Evolutionary conservation across 2,888 invertebrate genomes (phyloP).

Genomic region (Hypolimnas misippus): DNA sequence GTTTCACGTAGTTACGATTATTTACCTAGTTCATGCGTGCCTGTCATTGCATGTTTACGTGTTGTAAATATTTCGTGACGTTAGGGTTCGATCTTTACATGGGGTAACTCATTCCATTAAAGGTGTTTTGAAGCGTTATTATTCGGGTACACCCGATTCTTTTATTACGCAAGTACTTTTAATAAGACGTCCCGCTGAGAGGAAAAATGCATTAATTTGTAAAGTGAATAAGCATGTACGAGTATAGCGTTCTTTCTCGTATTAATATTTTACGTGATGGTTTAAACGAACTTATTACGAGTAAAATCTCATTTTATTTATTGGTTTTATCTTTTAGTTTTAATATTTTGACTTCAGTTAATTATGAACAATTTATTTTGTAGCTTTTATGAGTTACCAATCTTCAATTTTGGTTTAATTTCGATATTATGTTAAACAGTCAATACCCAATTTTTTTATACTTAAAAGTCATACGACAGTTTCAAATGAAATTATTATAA

Average conservation of each 20-base stretch:
- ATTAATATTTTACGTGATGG: neutral
- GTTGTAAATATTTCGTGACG: constrained; percentile 65
- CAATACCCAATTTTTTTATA: neutral
- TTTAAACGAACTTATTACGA: neutral
- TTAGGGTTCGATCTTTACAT: constrained; percentile 53
- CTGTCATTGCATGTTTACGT: constrained; percentile 63
- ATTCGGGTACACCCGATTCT: constrained; percentile 14
- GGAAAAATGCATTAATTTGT: constrained; percentile 10
- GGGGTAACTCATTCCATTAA: constrained; percentile 52
- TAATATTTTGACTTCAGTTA: neutral
- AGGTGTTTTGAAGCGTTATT: constrained; percentile 58
- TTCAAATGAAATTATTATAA: neutral
- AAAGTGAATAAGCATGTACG: neutral
- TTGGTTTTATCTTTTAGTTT: neutral
- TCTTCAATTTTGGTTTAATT: neutral
- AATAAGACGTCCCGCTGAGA: constrained; percentile 23
- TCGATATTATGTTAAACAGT: neutral
- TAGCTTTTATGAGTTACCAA: neutral
- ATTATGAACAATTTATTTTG: neutral
- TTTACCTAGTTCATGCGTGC: constrained; percentile 7
- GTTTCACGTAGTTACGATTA: neutral
- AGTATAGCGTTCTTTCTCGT: neutral
- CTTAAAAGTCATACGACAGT: neutral
- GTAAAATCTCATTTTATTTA: constrained; percentile 5
- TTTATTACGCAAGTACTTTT: constrained; percentile 19